Evolutionary conservation across 2,888 invertebrate genomes (phyloP).

Genomic region (Callyntrura sp.): DNA sequence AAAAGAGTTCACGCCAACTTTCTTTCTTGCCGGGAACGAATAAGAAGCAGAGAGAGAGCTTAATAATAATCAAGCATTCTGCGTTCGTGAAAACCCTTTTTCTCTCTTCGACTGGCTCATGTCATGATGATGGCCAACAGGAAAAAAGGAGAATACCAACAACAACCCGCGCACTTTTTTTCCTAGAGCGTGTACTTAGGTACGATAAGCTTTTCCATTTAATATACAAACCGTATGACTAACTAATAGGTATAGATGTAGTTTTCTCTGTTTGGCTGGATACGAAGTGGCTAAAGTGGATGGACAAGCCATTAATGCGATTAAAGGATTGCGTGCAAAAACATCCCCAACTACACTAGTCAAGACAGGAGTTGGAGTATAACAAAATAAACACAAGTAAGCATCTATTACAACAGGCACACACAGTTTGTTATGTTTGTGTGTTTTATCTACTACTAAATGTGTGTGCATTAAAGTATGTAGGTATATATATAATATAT

Average conservation of each 20-base stretch:
- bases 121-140: background rate
- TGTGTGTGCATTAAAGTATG: background rate
- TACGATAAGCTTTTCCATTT: background rate
- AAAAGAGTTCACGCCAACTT: background rate
- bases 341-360: conserved; percentile 18
- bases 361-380: background rate
- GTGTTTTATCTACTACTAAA: background rate
- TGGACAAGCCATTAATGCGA: conserved; percentile 83
- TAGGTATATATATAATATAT: background rate
- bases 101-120: conserved; percentile 1
- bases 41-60: background rate
- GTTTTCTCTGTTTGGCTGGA: background rate
- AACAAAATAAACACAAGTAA: background rate
- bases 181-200: background rate
- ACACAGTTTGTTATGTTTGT: background rate
- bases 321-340: conserved; percentile 83
- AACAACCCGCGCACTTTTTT: background rate
- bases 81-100: background rate
- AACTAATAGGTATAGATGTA: background rate
- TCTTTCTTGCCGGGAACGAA: background rate
- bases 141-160: background rate
- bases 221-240: background rate
- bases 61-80: background rate
- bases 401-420: too few species aligned
- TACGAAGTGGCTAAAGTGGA: conserved; percentile 63